Conservation (phyloP, 1,140 invertebrate genomes). For the Phortica variegata region DNA sequence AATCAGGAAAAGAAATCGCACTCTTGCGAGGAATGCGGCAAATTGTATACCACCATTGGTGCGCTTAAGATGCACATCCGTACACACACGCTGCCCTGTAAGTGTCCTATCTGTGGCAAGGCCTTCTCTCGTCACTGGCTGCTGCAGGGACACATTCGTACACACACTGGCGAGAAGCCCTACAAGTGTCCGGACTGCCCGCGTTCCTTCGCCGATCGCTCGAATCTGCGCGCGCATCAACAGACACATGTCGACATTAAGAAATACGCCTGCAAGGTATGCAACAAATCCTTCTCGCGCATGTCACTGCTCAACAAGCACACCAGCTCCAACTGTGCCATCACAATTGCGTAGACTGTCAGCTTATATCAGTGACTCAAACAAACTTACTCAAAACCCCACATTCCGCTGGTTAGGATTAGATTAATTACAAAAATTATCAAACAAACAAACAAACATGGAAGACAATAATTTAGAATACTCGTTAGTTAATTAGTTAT, state of each 20-base stretch:
- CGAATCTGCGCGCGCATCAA: constrained; percentile 70
- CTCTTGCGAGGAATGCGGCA: constrained; percentile 61
- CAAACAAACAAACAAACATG: constrained; percentile 25
- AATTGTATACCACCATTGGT: constrained; percentile 62
- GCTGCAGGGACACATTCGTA: constrained; percentile 90
- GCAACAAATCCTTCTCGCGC: constrained; percentile 68
- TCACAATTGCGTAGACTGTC: constrained; percentile 42
- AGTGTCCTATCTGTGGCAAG: constrained; percentile 94
- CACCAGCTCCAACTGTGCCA: constrained; percentile 56
- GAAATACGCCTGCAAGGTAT: constrained; percentile 60
- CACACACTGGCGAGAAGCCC: constrained; percentile 88
- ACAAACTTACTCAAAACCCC: constrained; percentile 4
- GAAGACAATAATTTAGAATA: constrained; percentile 32
- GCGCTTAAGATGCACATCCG: constrained; percentile 71
- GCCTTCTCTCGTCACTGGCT: constrained; percentile 96
- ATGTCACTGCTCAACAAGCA: constrained; percentile 96
- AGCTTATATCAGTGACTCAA: background rate
- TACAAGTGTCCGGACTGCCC: constrained; percentile 94
- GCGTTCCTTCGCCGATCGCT: constrained; percentile 94
- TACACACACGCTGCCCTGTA: constrained; percentile 88
- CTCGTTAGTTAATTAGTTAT: constrained; percentile 3
- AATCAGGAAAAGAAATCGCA: constrained; percentile 60
- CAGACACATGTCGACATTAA: constrained; percentile 64
- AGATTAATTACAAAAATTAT: constrained; percentile 9
- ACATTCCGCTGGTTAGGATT: constrained; percentile 53